Conservation (phyloP, 2,888 invertebrate genomes). For the Graphium colonna region DNA sequence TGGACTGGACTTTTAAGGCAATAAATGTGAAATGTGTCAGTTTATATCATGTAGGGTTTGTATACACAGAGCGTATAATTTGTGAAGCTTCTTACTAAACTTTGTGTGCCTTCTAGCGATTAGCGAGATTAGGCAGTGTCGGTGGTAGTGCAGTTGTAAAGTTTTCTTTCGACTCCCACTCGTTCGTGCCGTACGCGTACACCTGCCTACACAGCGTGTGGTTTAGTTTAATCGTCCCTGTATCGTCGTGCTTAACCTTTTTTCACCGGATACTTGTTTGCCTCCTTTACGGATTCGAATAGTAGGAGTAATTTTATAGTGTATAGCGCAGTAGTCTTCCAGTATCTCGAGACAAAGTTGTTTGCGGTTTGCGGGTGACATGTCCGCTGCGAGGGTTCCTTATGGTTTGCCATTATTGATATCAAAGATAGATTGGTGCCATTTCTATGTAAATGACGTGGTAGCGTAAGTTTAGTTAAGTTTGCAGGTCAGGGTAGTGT, state of each 20-base stretch:
- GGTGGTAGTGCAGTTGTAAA: slow-evolving; percentile 57
- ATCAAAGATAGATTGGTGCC: slow-evolving; percentile 81
- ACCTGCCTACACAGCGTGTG: slow-evolving; percentile 42
- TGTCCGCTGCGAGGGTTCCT: slow-evolving; percentile 73
- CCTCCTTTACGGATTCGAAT: slow-evolving; percentile 60
- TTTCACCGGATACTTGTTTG: slow-evolving; percentile 43
- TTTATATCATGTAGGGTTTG: slow-evolving; percentile 30
- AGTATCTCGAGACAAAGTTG: slow-evolving; percentile 67
- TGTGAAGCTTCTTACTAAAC: slow-evolving; percentile 78
- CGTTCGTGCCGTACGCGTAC: slow-evolving; percentile 29
- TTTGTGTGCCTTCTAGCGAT: slow-evolving; percentile 79
- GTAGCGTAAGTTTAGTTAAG: slow-evolving; percentile 77
- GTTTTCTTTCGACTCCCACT: slow-evolving; percentile 13
- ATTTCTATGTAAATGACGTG: slow-evolving; percentile 76
- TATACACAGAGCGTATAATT: slow-evolving; percentile 49
- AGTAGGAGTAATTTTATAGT: slow-evolving; percentile 66
- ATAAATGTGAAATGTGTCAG: slow-evolving; percentile 27
- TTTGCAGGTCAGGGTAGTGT: slow-evolving; percentile 78
- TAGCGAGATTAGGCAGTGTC: slow-evolving; percentile 76
- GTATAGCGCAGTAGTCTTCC: slow-evolving; percentile 78
- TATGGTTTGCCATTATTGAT: slow-evolving; percentile 79
- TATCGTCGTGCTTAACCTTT: slow-evolving; percentile 47
- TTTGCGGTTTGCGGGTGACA: slow-evolving; percentile 43
- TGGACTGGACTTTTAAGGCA: slow-evolving; percentile 30
- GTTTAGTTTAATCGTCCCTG: slow-evolving; percentile 32